Base-by-base conservation (phyloP, 2,113 vertebrate species). In the Scomber colias region DNA sequence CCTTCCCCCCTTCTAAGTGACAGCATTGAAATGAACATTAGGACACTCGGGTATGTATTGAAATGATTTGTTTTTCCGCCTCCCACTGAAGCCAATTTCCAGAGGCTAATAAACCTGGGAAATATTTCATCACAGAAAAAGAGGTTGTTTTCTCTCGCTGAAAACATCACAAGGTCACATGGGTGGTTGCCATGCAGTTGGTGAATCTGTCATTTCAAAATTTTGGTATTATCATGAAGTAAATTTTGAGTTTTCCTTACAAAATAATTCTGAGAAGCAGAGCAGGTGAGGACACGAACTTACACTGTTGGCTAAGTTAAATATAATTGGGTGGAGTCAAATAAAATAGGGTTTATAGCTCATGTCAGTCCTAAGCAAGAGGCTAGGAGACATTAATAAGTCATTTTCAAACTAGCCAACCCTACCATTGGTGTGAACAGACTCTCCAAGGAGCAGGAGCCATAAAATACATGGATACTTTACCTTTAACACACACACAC, bases 11-110 rank as follows among this genome's bases (percentile, higher is more conserved):
- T 68, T 90, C 91, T 93, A 93, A 92, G 92, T 95, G 94, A 95
- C 94, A 94, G 90, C 75, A 77, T 51, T 85, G 88, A 94, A 92
- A 94, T 93, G 93, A 94, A 85, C 93, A 92, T 89, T 88, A 89
- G 90, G 89, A 92, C 92, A 90, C 84, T 79, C 71, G 83, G 80
- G 85, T 87, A 75, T 82, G 90, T 91, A 90, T 90, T 95, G 87
- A 92, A 90, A 93, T 95, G 78, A 91, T 91, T 87, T 90, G 81
- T 89, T 90, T 91, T 85, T 66, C 83, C 77, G 45, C 87, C 83
- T 91, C 88, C 87, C 84, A 89, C 81, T 86, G 85, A 91, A 94
- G 89, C 87, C 89, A 92, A 93, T 94, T 92, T 94, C 92, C 91
- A 91, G 86, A 87, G 87, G 89, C 89, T 92, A 92, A 92, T 90